Conservation (phyloP, 92 coral and sea anemone species). For the Phenganax marumi region DNA sequence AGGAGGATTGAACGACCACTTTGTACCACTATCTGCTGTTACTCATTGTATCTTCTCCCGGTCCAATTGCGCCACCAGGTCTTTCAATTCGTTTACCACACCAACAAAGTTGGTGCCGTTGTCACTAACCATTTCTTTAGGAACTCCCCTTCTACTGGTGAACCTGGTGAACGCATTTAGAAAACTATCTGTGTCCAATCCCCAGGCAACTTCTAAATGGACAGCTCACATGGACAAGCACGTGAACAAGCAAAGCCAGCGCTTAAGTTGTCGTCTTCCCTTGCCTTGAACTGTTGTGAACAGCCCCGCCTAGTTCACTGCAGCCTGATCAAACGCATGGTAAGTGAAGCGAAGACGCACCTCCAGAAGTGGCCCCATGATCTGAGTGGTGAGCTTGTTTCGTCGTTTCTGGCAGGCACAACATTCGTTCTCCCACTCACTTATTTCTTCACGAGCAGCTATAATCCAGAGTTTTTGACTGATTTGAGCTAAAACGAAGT, state of each 20-base stretch:
- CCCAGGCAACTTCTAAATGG: conserved; percentile 65
- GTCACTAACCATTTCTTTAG: conserved; percentile 53
- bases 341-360: conserved; percentile 48
- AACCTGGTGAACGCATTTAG: conserved; percentile 60
- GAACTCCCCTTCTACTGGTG: conserved; percentile 55
- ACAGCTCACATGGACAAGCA: conserved; percentile 60
- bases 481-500: not conserved
- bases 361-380: conserved; percentile 61
- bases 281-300: conserved; percentile 65
- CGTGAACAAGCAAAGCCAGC: conserved; percentile 66
- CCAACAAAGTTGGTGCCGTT: conserved; percentile 58
- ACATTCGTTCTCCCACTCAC: not conserved
- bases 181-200: conserved; percentile 64
- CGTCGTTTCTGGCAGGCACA: not conserved
- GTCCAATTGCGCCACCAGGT: conserved; percentile 44
- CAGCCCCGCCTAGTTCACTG: conserved; percentile 58
- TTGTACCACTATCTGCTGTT: conserved; percentile 30
- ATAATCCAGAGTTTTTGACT: not conserved
- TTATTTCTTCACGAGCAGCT: not conserved
- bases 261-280: conserved; percentile 51
- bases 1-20: conserved; percentile 57
- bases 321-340: conserved; percentile 66
- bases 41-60: conserved; percentile 42
- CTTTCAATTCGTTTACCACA: no score
- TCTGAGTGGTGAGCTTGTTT: not conserved